These are phyloP conservation scores for Paedocypris micromegethes DNA, from an alignment of 2,797 vertebrate genomes.

Conservation along the genomic window DNA sequence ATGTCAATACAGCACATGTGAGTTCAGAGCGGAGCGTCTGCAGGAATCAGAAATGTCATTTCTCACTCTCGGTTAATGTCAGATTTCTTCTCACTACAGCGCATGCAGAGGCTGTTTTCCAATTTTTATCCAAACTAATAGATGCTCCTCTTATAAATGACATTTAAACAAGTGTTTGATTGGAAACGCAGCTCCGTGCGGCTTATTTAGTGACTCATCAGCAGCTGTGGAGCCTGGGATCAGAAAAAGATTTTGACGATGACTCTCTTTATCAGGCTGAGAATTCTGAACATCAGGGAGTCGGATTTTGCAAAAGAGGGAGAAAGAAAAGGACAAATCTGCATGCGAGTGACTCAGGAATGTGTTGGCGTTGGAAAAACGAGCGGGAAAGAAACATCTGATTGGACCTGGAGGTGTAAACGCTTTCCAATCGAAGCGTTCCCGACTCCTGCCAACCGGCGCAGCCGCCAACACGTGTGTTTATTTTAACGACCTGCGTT, in stretches of 20 bases:
- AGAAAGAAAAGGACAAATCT: neutral
- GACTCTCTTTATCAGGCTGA: conserved; percentile 7
- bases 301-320: conserved; percentile 16
- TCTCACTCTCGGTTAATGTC: too few species aligned
- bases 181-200: conserved; percentile 20
- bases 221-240: conserved; percentile 31
- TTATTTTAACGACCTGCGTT: neutral
- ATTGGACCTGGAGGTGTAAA: conserved; percentile 7
- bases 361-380: conserved; percentile 12
- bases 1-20: too few species aligned
- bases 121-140: neutral
- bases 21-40: too few species aligned
- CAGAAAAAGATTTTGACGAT: neutral
- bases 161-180: conserved; percentile 23
- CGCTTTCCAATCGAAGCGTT: conserved; percentile 13
- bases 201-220: conserved; percentile 36
- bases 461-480: conserved; percentile 1
- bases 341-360: conserved; percentile 29
- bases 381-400: conserved; percentile 1
- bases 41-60: too few species aligned
- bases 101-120: neutral
- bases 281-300: conserved; percentile 11
- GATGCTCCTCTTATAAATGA: conserved; percentile 24
- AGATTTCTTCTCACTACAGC: neutral
- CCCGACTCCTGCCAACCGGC: conserved; percentile 3